Evolutionary conservation across 2,888 invertebrate genomes (phyloP).

Genomic region (Drosophila nr. perissopoda): DNA sequence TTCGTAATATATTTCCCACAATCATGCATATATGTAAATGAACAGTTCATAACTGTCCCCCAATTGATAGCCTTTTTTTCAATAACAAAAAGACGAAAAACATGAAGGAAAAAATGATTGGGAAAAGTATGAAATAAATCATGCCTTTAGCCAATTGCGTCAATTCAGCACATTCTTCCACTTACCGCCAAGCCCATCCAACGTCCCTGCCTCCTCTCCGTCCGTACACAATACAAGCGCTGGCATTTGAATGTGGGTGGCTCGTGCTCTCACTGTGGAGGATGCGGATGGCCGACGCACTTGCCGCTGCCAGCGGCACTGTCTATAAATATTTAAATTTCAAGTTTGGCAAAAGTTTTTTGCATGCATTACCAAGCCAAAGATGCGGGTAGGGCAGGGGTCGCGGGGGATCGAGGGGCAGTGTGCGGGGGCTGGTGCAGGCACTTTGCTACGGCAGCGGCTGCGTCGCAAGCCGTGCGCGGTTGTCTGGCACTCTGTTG

Average conservation of each 20-base stretch:
- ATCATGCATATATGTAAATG: background rate
- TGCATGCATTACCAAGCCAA: constrained; percentile 75
- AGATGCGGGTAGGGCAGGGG: background rate
- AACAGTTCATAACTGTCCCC: constrained; percentile 40
- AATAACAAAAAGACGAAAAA: constrained; percentile 12
- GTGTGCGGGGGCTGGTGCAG: constrained; percentile 2
- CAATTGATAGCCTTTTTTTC: constrained; percentile 49
- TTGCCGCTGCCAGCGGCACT: constrained; percentile 71
- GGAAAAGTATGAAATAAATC: constrained; percentile 80
- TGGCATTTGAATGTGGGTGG: constrained; percentile 30
- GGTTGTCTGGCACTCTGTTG: constrained; percentile 39
- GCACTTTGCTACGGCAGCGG: constrained; percentile 60
- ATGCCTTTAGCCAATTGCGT: constrained; percentile 83
- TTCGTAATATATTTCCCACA: background rate
- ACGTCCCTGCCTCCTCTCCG: background rate
- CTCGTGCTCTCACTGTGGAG: constrained; percentile 17
- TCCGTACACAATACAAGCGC: constrained; percentile 33
- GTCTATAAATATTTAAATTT: constrained; percentile 81
- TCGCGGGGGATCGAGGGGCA: background rate
- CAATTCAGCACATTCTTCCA: constrained; percentile 77
- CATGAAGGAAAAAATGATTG: constrained; percentile 23
- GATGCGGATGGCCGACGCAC: constrained; percentile 51
- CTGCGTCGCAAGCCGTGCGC: constrained; percentile 42
- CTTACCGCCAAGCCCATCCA: constrained; percentile 17
- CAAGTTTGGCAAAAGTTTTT: constrained; percentile 81